Percentiles rank a stretch among this genome's conserved stretches.
Evolutionary conservation across 2,888 invertebrate genomes (phyloP).

Genomic region (Bursaphelenchus okinawaensis): DNA sequence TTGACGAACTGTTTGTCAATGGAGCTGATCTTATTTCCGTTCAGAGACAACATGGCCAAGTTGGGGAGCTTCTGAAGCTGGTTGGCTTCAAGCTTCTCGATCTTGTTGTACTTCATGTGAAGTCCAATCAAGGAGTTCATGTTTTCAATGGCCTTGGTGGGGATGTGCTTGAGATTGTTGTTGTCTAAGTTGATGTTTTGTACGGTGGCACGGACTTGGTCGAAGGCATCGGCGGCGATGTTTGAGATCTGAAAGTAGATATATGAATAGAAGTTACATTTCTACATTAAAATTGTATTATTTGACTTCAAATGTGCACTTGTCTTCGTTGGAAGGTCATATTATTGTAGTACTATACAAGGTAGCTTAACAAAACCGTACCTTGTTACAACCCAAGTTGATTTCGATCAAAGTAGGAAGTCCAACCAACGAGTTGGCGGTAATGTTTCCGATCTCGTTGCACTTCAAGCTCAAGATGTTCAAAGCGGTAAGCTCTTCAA

Average conservation of each 20-base stretch:
- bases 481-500: conserved; percentile 41
- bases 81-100: conserved; percentile 35
- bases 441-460: conserved; percentile 59
- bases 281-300: too few relatives aligned
- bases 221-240: conserved; percentile 41
- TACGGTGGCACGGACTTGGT: conserved; percentile 41
- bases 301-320: too few relatives aligned
- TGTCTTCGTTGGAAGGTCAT: too few relatives aligned
- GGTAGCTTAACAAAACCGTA: conserved; percentile 14
- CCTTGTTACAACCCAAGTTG: conserved; percentile 57
- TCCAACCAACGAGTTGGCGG: conserved; percentile 43
- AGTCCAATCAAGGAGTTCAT: conserved; percentile 54
- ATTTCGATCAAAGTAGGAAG: conserved; percentile 53
- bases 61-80: conserved; percentile 43
- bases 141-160: conserved; percentile 43
- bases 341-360: background rate
- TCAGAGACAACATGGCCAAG: conserved; percentile 52
- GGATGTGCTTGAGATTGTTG: conserved; percentile 51
- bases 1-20: conserved; percentile 51
- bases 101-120: conserved; percentile 56
- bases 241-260: conserved; percentile 39
- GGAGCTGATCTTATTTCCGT: conserved; percentile 52
- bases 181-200: conserved; percentile 56
- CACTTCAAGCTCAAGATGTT: conserved; percentile 52
- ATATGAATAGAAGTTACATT: too few relatives aligned